Conservation (phyloP, 1,140 invertebrate genomes). For the Aphidius gifuensis region DNA sequence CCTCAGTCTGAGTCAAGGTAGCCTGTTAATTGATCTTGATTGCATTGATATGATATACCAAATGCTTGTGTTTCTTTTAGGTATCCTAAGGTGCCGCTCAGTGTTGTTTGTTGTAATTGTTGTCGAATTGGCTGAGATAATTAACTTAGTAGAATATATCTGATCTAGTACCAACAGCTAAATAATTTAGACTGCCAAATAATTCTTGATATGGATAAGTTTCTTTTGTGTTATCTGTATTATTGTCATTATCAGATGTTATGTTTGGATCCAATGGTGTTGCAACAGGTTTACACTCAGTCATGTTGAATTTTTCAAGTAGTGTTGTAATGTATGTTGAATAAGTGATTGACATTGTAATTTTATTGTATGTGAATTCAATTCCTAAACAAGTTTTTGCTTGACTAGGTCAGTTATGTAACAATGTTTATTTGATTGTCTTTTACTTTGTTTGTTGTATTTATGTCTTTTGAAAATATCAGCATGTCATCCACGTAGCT, state of each 20-base stretch:
- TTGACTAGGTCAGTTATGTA: too few relatives aligned
- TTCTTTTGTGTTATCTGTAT: too few relatives aligned
- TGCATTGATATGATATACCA: constrained; percentile 3
- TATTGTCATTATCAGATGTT: too few relatives aligned
- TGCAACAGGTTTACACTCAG: too few relatives aligned
- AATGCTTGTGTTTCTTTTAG: constrained; percentile 26
- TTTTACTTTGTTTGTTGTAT: constrained; percentile 14
- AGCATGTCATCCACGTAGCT: constrained; percentile 45
- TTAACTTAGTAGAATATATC: constrained; percentile 44
- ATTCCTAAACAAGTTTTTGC: too few relatives aligned
- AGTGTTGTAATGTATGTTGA: too few relatives aligned
- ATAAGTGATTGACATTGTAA: too few relatives aligned
- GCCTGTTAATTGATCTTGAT: not conserved
- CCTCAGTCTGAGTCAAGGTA: constrained; percentile 39
- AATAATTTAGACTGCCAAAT: constrained; percentile 45
- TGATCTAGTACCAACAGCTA: constrained; percentile 37
- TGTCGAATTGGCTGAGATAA: constrained; percentile 26
- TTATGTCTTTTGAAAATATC: constrained; percentile 29
- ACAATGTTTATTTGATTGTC: too few relatives aligned
- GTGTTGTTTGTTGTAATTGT: constrained; percentile 14
- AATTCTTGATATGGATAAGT: constrained; percentile 36
- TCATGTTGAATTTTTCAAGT: constrained; percentile 13
- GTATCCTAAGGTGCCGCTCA: constrained; percentile 28
- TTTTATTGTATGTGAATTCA: too few relatives aligned
- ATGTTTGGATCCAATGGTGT: too few relatives aligned